Base-by-base conservation (phyloP, 2,113 vertebrate species). In the Hippocampus mohnikei region DNA sequence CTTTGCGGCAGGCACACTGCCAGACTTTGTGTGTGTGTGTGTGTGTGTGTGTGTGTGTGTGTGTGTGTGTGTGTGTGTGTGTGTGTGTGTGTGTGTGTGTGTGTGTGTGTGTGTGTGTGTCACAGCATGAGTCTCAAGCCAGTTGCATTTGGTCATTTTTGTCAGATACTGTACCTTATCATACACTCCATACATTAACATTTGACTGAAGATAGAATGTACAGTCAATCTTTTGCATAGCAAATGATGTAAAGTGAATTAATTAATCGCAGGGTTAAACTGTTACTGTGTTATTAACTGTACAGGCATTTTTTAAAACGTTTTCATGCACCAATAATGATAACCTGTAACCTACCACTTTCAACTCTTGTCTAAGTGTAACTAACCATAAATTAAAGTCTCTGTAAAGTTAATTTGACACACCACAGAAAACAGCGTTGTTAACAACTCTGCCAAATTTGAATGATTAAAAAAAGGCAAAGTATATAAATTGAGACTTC, bases 1-100 rank as follows among this genome's bases (percentile, higher is more conserved):
- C 69, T 62, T 75, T 74, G 48, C 75, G 73, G 70, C 66, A 80
- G 73, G 62, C 77, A 73, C 44, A 16, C 18, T 79, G 68, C 71
- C 66, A 77, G 46, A 73, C 58, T 66, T 27, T 46, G 70, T 62
- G 42, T 37, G 62, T 59, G 25, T 25, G n/a, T 1, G 15, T n/a
- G 50, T 2, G 10, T 66, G 73, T 61, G 55, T 48, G 41, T 42
- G 41, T 42, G 41, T 12, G 41, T 12, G 42, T 42, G 42, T 44
- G 42, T 13, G 42, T 44, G 42, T 44, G 12, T 13, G 42, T 13
- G 42, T 44, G 42, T 15, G 10, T 12, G 72, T 48, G 33, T 5
- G 27, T 27, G 27, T 27, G 27, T 27, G 27, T 67, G 42, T 44
- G 70, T 64, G 48, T 44, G 65, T 62, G 23, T 52, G 18, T 4